These are phyloP conservation scores for Noctuana brunneofusca DNA, from an alignment of 2,888 invertebrate genomes.

Conservation along the genomic window DNA sequence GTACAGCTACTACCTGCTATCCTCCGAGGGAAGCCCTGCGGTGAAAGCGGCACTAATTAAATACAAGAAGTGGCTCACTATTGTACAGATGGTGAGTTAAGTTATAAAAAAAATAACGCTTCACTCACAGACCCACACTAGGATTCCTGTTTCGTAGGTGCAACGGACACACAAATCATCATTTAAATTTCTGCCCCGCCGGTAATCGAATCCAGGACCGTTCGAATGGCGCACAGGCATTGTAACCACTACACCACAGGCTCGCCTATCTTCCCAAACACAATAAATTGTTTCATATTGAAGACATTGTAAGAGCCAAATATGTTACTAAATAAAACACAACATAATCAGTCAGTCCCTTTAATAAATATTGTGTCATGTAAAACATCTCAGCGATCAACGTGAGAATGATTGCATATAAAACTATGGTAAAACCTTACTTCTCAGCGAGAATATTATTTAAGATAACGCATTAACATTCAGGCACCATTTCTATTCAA, in stretches of 20 bases:
- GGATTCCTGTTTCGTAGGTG: too few species aligned
- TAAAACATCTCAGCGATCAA: conserved; percentile 48
- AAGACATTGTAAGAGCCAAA: too few species aligned
- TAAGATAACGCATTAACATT: conserved; percentile 37
- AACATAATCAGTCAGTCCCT: conserved; percentile 66
- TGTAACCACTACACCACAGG: too few species aligned
- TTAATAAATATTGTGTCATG: conserved; percentile 75
- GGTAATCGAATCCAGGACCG: too few species aligned
- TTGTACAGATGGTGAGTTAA: conserved; percentile 85
- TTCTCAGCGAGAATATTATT: conserved; percentile 19
- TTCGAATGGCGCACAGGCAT: too few species aligned
- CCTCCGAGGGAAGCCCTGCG: conserved; percentile 84
- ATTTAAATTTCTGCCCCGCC: too few species aligned
- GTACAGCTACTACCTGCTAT: conserved; percentile 88
- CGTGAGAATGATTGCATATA: conserved; percentile 24
- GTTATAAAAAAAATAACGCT: too few species aligned
- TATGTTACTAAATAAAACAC: conserved; percentile 45
- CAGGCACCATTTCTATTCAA: conserved; percentile 53
- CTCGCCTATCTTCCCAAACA: too few species aligned
- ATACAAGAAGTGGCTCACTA: conserved; percentile 84
- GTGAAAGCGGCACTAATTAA: conserved; percentile 80
- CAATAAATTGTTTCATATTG: too few species aligned
- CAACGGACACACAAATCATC: too few species aligned
- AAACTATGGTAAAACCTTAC: conserved; percentile 17
- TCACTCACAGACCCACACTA: too few species aligned